phyloP scores from a whole-genome alignment of 2,113 vertebrate species.

The Amblyopsis rosae region DNA sequence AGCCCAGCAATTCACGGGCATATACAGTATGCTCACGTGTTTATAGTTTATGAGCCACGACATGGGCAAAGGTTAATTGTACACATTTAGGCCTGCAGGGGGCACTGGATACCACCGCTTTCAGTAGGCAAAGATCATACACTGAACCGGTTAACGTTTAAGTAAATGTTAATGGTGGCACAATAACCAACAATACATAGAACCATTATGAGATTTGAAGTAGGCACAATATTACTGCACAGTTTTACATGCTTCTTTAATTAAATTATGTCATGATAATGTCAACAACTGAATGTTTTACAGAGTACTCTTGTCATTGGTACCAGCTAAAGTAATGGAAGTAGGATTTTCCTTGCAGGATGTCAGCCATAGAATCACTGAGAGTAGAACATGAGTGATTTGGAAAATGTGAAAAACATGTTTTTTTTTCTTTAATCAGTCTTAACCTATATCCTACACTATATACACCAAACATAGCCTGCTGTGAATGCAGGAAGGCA shows the following conservation, averaged over 20 bases:
- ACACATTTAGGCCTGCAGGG: constrained; percentile 59
- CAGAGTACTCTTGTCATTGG: too few species aligned
- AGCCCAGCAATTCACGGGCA: too few species aligned
- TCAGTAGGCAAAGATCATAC: neutral
- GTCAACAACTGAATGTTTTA: too few species aligned
- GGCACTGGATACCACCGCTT: constrained; percentile 46
- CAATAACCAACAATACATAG: neutral
- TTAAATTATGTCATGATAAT: too few species aligned
- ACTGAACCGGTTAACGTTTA: neutral
- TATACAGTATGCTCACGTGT: too few species aligned
- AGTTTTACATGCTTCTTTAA: too few species aligned
- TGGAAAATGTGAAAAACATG: constrained; percentile 50
- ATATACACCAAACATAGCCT: neutral
- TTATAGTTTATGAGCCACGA: neutral
- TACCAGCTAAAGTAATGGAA: too few species aligned
- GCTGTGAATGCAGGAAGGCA: neutral
- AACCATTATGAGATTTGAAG: neutral
- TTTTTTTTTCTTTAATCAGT: constrained; percentile 22
- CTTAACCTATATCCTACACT: constrained; percentile 22
- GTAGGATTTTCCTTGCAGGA: constrained; percentile 13
- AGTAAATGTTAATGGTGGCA: neutral
- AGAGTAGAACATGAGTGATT: constrained; percentile 61
- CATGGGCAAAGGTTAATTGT: neutral
- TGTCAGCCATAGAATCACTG: constrained; percentile 46
- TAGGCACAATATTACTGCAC: neutral